These are phyloP conservation scores for Pollenia labialis DNA, from an alignment of 2,888 invertebrate species.

Conservation along the genomic window DNA sequence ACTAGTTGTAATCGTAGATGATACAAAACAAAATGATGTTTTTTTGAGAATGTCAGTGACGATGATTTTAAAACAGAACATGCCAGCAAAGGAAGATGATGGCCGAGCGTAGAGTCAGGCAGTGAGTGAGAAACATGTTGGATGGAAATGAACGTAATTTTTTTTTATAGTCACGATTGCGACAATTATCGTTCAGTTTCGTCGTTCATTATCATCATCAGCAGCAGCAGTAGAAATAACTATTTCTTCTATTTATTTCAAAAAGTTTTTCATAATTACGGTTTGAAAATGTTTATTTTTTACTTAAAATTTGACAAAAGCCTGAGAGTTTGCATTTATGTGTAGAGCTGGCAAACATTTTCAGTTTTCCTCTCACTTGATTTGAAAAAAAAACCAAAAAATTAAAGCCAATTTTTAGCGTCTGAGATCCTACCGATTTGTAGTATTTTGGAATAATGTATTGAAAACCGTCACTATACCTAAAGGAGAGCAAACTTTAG, in stretches of 20 bases:
- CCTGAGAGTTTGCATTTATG: too few species aligned
- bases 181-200: conserved; percentile 70
- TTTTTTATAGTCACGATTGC: conserved; percentile 70
- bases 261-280: neutral
- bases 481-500: too few species aligned
- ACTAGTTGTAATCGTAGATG: conserved; percentile 62
- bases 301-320: too few species aligned
- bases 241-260: conserved; percentile 12
- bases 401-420: too few species aligned
- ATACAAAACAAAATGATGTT: conserved; percentile 49
- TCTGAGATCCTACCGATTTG: too few species aligned
- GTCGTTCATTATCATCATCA: conserved; percentile 46
- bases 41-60: conserved; percentile 29
- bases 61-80: conserved; percentile 26
- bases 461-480: too few species aligned
- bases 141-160: conserved; percentile 58
- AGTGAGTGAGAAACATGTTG: conserved; percentile 12
- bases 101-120: neutral
- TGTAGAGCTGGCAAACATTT: too few species aligned
- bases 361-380: too few species aligned
- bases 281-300: neutral
- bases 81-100: conserved; percentile 3
- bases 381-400: too few species aligned
- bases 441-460: too few species aligned
- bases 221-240: neutral